Evolutionary conservation across 2,888 invertebrate genomes (phyloP).

Genomic region (Lasioglossum calceatum): DNA sequence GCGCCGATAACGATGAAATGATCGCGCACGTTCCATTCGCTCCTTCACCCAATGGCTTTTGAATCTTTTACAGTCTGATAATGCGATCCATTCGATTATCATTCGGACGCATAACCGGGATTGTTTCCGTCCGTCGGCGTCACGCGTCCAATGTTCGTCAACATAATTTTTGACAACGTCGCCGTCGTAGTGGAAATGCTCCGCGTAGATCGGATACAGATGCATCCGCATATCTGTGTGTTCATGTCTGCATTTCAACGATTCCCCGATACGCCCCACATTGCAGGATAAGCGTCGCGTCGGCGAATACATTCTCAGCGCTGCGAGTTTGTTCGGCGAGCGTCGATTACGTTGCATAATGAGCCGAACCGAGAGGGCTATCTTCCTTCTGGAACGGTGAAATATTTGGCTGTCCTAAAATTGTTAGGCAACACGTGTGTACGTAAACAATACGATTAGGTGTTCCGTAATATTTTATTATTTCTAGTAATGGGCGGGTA

Average conservation of each 20-base stretch:
- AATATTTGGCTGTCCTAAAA: neutral
- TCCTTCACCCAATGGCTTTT: neutral
- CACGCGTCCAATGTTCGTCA: neutral
- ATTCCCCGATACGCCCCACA: constrained; percentile 14
- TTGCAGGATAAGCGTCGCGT: neutral
- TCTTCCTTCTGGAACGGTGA: neutral
- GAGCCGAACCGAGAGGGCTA: neutral
- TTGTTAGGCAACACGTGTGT: neutral
- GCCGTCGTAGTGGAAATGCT: constrained; percentile 6
- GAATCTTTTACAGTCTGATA: constrained; percentile 1
- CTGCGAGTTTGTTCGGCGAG: neutral
- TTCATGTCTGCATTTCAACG: neutral
- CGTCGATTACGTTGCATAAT: neutral
- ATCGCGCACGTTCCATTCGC: constrained; percentile 6
- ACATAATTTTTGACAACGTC: constrained; percentile 3
- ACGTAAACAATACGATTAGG: no score
- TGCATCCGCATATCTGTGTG: neutral
- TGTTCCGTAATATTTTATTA: no score
- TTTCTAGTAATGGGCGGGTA: no score
- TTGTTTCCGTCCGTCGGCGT: neutral
- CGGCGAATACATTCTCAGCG: constrained; percentile 3
- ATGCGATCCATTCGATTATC: neutral
- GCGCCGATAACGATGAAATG: neutral
- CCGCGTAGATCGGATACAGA: constrained; percentile 8
- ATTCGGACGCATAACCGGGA: neutral